Evolutionary conservation across 1,140 invertebrate species (phyloP).

Genomic region (Psix sp.): DNA sequence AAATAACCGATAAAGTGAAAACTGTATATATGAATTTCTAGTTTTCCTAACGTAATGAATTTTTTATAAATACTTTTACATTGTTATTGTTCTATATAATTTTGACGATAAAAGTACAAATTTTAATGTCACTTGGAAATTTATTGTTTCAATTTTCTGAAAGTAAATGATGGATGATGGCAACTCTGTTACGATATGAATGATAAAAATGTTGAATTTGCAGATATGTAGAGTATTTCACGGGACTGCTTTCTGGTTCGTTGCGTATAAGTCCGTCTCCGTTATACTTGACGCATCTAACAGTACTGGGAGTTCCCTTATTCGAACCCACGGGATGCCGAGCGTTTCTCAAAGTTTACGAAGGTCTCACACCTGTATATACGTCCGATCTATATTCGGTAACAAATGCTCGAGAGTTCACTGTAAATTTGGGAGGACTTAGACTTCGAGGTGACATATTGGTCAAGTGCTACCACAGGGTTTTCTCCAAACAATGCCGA

Average conservation of each 20-base stretch:
- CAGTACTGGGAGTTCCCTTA: conserved; percentile 88
- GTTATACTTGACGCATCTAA: conserved; percentile 90
- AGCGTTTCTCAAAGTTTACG: conserved; percentile 89
- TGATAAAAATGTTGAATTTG: conserved; percentile 19
- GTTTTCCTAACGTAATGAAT: too few relatives aligned
- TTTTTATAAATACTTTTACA: too few relatives aligned
- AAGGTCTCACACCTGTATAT: conserved; percentile 91
- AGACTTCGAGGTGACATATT: conserved; percentile 92
- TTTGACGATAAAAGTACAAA: too few relatives aligned
- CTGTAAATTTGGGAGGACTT: conserved; percentile 83
- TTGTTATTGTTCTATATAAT: too few relatives aligned
- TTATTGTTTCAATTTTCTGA: not conserved
- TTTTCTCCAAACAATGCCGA: conserved; percentile 73
- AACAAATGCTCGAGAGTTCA: conserved; percentile 80
- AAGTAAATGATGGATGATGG: not conserved
- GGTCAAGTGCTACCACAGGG: conserved; percentile 91
- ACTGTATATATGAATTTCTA: too few relatives aligned
- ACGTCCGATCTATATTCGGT: conserved; percentile 82
- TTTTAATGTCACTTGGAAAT: not conserved
- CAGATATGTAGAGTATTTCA: conserved; percentile 93
- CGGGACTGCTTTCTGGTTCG: conserved; percentile 90
- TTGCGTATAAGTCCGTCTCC: conserved; percentile 91
- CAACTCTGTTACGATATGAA: conserved; percentile 5
- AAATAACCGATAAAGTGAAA: too few relatives aligned
- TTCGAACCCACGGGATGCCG: conserved; percentile 86